Base-by-base conservation (phyloP, 2,888 invertebrate genomes). In the Alloplasta piceator region DNA sequence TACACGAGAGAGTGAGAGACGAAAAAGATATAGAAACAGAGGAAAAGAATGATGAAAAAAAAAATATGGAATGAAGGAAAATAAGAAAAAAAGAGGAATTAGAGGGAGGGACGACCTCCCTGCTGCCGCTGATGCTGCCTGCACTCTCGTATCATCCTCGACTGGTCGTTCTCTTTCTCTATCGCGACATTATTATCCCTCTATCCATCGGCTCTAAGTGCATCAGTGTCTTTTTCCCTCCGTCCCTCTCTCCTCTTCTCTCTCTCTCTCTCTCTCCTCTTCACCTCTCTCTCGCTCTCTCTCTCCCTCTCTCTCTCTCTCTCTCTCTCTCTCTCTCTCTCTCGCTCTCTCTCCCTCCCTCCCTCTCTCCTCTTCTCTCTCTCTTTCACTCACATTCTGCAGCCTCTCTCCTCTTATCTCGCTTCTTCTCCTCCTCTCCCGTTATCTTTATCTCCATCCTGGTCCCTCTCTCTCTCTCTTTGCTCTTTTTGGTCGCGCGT, bases 171-270 rank as follows among this genome's bases (percentile, higher is more conserved):
- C 56, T 14, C 43, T 48, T 61, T 63, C 73, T 68, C 74, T 63
- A 78, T 75, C 76, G 73, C 76, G 73, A 71, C 72, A 66, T 64
- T 75, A 83, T 78, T 80, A 78, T 78, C 81, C 77, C 63, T 56
- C 80, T 74, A 26, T 80, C 83, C 81, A 83, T 83, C 83, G 83
- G 78, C 78, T 75, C 74, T 83, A 83, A 83, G 83, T 83, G 83
- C 81, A 78, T 78, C 64, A 70, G 73, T 73, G 61, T 66, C 71
- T 70, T 76, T 79, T 70, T 81, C 56, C 56, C 52, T 66, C 39
- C 16, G 12, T 43, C 60, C 66, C 56, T 66, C 48, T 50, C 68
- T 60, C 61, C 46, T 78, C 81, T 82, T 83, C 78, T 67, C 72
- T 76, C 55, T 78, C 77, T 71, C 43, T 82, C 70, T 73, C 14